These are phyloP conservation scores for Daubentonia madagascariensis DNA, from an alignment of 2,113 vertebrate genomes.

Conservation along the genomic window DNA sequence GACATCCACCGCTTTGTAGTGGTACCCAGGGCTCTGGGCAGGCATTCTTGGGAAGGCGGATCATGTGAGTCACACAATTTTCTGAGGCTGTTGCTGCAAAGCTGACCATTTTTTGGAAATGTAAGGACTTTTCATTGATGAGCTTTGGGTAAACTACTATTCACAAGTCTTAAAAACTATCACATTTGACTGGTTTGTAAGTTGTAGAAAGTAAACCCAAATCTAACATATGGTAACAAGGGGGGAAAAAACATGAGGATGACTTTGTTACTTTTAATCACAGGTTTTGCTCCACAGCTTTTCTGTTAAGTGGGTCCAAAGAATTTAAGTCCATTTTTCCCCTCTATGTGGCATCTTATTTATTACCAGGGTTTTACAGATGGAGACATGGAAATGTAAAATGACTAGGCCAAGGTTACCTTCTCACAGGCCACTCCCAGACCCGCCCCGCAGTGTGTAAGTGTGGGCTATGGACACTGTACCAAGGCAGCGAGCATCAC, in stretches of 20 bases:
- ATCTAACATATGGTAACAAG: neutral
- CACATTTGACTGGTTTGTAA: neutral
- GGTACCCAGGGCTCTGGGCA: neutral
- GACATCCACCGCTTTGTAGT: neutral
- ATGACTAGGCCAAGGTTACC: neutral
- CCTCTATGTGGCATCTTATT: neutral
- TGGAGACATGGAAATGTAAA: neutral
- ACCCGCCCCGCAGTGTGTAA: neutral
- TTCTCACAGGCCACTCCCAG: neutral
- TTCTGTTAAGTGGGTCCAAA: constrained; percentile 1
- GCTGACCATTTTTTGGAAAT: neutral
- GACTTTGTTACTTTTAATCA: constrained; percentile 34
- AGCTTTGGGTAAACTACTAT: neutral
- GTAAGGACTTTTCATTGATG: neutral
- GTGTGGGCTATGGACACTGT: neutral
- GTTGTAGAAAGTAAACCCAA: constrained; percentile 1
- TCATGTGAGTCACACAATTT: neutral
- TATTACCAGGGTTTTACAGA: constrained; percentile 13
- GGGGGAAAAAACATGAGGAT: neutral
- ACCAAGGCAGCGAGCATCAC: neutral
- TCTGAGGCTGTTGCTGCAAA: neutral
- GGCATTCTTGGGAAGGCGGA: neutral
- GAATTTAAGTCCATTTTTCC: neutral
- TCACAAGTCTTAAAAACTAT: constrained; percentile 16
- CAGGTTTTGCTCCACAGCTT: neutral